A percentile compares a stretch with the other conserved stretches of the same genome.
Evolutionary conservation across 1,140 invertebrate genomes (phyloP).

Genomic region (Trypoxylus dichotomus): DNA sequence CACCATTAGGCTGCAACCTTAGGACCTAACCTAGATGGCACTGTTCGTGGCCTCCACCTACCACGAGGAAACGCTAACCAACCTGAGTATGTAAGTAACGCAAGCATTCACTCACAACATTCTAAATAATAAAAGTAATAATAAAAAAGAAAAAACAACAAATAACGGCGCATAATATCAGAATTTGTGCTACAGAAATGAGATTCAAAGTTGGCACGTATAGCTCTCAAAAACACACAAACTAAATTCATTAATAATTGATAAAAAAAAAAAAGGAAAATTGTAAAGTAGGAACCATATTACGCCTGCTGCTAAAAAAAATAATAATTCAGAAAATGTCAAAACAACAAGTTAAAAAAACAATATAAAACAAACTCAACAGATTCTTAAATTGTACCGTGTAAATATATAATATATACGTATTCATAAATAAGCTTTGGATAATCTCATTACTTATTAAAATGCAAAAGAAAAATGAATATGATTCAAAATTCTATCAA

Average conservation of each 20-base stretch:
- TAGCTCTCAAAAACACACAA: slow-evolving; percentile 40
- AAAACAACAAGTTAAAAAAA: slow-evolving; percentile 36
- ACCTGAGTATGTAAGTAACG: slow-evolving; percentile 45
- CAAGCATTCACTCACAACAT: slow-evolving; percentile 32
- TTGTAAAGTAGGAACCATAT: slow-evolving; percentile 46
- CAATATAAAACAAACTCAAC: slow-evolving; percentile 37
- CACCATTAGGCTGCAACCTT: slow-evolving; percentile 46
- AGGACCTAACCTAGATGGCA: slow-evolving; percentile 48
- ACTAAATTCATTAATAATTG: slow-evolving; percentile 41
- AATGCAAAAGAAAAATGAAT: slow-evolving; percentile 27
- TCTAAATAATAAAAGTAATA: slow-evolving; percentile 27
- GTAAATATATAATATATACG: slow-evolving; percentile 34
- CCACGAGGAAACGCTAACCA: slow-evolving; percentile 44
- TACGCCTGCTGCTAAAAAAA: slow-evolving; percentile 43
- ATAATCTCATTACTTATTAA: slow-evolving; percentile 20
- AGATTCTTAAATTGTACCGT: slow-evolving; percentile 32
- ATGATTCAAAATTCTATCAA: slow-evolving; percentile 29
- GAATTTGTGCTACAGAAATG: slow-evolving; percentile 35
- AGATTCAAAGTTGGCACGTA: slow-evolving; percentile 43
- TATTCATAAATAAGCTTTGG: slow-evolving; percentile 40
- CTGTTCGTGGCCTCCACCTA: slow-evolving; percentile 39
- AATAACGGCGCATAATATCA: slow-evolving; percentile 35
- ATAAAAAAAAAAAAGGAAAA: slow-evolving; percentile 36
- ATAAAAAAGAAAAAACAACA: slow-evolving; percentile 36
- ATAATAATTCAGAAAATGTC: slow-evolving; percentile 32